These are phyloP conservation scores for Echinometra lucunter DNA, from an alignment of 53 echinoderm and acorn worm species.

Conservation along the genomic window DNA sequence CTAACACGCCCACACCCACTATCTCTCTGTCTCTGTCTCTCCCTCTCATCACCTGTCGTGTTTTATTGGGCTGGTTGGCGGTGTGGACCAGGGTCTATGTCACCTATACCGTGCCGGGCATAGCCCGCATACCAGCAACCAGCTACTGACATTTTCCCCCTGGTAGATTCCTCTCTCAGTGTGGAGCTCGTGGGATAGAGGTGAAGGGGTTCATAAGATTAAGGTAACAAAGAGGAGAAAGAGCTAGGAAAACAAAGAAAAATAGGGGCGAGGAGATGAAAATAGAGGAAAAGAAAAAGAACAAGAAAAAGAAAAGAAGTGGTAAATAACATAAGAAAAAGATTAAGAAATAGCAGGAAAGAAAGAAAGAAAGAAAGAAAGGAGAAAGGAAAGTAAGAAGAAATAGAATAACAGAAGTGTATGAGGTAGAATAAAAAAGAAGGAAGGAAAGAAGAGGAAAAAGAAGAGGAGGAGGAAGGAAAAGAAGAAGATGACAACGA, in stretches of 20 bases:
- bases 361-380: not conserved
- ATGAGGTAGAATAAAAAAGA: not conserved
- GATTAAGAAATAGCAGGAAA: not conserved
- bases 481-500: not conserved
- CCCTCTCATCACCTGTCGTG: conserved; percentile 63
- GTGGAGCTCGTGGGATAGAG: not conserved
- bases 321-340: not conserved
- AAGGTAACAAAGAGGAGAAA: not conserved
- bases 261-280: not conserved
- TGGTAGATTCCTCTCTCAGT: conserved; percentile 34
- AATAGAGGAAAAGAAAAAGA: not conserved
- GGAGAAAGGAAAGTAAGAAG: not conserved
- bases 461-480: not conserved
- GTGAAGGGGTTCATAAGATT: not conserved
- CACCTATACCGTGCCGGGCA: conserved; percentile 64
- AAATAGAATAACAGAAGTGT: not conserved
- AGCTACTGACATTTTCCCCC: conserved; percentile 65
- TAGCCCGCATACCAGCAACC: conserved; percentile 44
- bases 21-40: conserved; percentile 27
- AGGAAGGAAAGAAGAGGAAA: not conserved
- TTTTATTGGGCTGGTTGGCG: conserved; percentile 55
- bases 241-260: not conserved
- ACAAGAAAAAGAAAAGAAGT: not conserved
- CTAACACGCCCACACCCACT: not conserved
- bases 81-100: conserved; percentile 26